Base-by-base conservation (phyloP, 2,113 vertebrate genomes). In the Collichthys lucidus region DNA sequence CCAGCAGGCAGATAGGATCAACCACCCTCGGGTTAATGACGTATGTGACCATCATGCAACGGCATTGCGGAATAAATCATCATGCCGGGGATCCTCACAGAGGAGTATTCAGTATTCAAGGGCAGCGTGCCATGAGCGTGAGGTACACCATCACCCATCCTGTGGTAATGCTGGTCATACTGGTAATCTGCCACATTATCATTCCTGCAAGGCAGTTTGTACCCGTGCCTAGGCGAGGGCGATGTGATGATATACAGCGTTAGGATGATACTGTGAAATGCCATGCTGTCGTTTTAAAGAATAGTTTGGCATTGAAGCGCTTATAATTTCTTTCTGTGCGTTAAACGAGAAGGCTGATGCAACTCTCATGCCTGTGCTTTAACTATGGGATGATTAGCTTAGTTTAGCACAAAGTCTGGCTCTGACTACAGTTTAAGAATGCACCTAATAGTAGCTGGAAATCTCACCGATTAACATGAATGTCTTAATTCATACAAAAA, bases 1-100 rank as follows among this genome's bases (percentile, higher is more conserved):
- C 84, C 77, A 90, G 82, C 74, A 77, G 71, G 60, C 69, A 82
- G 85, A 87, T 88, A 77, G 68, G 47, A 90, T 87, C 78, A 31
- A 55, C 78, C 74, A 65, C 57, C 42, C 60, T 74, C 31, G 5
- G 79, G 62, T 74, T 50, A 62, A 66, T 86, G 86, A 90, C 83
- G 80, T 80, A 87, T 59, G 61, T 80, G 14, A 74, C 85, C 66
- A 80, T 74, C 73, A 77, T 83, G 68, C 64, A 66, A 22, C 61
- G n/a, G 42, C 60, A 52, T 22, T 70, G 72, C 69, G 80, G 59
- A 83, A 82, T 86, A 86, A 72, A 84, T 84, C 68, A 72, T 74
- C 22, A 17, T 9, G 57, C 53, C 40, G 35, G 11, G 24, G 53
- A 47, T 56, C 9, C 47, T 68, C 15, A 65, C 17, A 62, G 15